These are phyloP conservation scores for Aleadryas rufinucha DNA, from an alignment of 2,113 vertebrate genomes.

Conservation along the genomic window DNA sequence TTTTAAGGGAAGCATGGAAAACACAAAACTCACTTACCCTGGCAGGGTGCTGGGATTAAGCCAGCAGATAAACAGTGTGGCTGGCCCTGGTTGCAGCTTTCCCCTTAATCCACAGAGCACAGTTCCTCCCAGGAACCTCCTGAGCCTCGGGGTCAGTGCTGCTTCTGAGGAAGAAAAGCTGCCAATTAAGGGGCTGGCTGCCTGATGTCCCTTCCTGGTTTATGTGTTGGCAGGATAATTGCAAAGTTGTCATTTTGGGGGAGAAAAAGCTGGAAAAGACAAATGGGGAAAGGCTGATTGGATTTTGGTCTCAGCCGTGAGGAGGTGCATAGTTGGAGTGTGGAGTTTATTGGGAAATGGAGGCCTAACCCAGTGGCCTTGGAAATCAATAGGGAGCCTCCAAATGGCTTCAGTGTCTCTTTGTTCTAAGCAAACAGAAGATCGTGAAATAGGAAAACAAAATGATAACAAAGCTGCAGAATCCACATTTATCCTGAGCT, in stretches of 20 bases:
- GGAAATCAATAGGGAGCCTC: neutral
- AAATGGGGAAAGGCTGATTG: neutral
- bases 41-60: neutral
- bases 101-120: fast-evolving
- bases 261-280: neutral
- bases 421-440: neutral
- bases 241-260: neutral
- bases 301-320: neutral
- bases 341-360: neutral
- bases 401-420: neutral
- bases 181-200: neutral
- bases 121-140: neutral
- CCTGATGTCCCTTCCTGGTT: neutral
- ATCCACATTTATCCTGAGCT: neutral
- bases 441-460: neutral
- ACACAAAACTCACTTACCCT: neutral
- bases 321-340: neutral
- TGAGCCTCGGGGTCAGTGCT: neutral
- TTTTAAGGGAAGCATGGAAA: neutral
- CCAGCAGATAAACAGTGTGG: neutral
- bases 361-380: neutral
- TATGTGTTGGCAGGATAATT: neutral
- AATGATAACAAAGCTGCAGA: neutral
- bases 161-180: neutral
- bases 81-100: neutral